Base-by-base conservation (phyloP, 1,140 invertebrate genomes). In the Planococcus citri region DNA sequence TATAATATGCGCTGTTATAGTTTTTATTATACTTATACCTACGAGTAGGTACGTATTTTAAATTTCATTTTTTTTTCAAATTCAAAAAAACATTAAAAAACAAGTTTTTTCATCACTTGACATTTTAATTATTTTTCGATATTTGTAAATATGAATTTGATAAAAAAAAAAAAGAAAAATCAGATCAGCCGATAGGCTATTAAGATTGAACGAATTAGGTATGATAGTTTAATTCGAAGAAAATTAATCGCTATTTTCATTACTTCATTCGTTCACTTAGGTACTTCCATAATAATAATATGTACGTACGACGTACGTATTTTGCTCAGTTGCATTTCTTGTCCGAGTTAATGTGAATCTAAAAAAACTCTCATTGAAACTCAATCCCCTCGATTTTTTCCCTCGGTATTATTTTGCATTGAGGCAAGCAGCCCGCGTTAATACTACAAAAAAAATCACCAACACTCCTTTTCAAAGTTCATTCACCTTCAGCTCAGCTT, bases 361-460 rank as follows among this genome's bases (percentile, higher is more conserved):
- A 20, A 51, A 33, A 51, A 51, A 51, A n/a, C n/a, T n/a, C 41
- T 51, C 41, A 51, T 51, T 51, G 41, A 51, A 51, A 51, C 41
- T 51, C 41, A 51, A 51, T 51, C 41, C 41, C 41, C 41, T 51
- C 41, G 41, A 51, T 51, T 51, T 51, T 51, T 51, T 51, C 41
- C 41, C 41, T 51, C 41, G 41, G 41, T 51, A 51, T 51, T 51
- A 51, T 51, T 51, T 51, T 51, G 41, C 41, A 20, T 51, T 51
- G 41, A 51, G 41, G 41, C 41, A 51, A 20, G 41, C 41, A n/a
- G 41, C 41, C 41, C 41, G 41, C 41, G 41, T 51, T 51, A 51
- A 51, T 51, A 51, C 41, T 51, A 51, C 41, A 51, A 51, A 51
- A n/a, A n/a, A 51, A 51, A 51, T 51, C 41, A 51, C 41, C 41